Evolutionary conservation across 2,888 invertebrate genomes (phyloP).

Genomic region (Helobdella robusta): DNA sequence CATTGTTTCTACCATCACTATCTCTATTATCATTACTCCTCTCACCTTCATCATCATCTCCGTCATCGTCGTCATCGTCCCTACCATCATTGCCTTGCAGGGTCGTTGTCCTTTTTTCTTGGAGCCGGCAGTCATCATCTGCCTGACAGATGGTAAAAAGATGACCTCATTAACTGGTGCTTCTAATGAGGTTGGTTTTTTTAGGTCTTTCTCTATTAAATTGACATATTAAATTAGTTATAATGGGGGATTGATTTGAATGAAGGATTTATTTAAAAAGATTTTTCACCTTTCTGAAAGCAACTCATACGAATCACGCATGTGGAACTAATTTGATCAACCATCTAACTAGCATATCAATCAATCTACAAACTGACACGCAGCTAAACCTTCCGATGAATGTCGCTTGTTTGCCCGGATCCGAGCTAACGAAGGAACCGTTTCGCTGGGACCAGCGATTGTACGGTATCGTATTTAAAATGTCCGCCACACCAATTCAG

Average conservation of each 20-base stretch:
- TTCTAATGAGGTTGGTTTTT: constrained; percentile 22
- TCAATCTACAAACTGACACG: neutral
- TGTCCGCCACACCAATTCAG: constrained; percentile 63
- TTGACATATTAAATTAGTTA: no score
- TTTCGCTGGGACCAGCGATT: constrained; percentile 98
- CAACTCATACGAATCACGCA: neutral
- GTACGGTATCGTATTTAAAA: constrained; percentile 81
- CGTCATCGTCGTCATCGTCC: no score
- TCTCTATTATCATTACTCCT: no score
- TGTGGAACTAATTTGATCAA: neutral
- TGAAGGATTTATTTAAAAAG: no score
- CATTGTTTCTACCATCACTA: no score
- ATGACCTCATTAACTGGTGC: constrained; percentile 59
- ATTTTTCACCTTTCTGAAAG: neutral
- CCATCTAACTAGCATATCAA: neutral
- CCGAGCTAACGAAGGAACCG: constrained; percentile 93
- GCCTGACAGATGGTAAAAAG: constrained; percentile 93
- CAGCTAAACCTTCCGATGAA: constrained; percentile 83
- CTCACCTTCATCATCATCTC: no score
- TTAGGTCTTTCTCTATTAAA: neutral
- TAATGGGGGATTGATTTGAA: no score
- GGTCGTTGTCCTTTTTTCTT: constrained; percentile 92
- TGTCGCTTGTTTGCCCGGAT: constrained; percentile 68
- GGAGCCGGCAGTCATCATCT: constrained; percentile 92
- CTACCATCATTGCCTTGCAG: no score